Evolutionary conservation across 2,113 vertebrate genomes (phyloP).

Genomic region (Myocastor coypus): DNA sequence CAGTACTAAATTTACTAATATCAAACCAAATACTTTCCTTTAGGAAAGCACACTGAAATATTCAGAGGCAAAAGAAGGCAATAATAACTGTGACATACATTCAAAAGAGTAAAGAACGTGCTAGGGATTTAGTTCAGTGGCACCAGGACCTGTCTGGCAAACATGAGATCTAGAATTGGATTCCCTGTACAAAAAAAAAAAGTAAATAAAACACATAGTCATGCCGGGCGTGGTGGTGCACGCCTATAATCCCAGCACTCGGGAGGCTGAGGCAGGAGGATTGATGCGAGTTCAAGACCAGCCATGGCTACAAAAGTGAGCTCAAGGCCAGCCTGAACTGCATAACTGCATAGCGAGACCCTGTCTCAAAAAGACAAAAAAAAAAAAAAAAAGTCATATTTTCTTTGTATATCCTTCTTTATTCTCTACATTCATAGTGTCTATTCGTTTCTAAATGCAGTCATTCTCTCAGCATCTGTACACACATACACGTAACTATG

Average conservation of each 20-base stretch:
- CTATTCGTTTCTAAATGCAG: background rate
- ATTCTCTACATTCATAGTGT: background rate
- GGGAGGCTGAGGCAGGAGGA: too few relatives aligned
- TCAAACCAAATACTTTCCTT: slow-evolving; percentile 34
- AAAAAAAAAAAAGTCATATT: background rate
- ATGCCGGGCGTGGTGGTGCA: too few relatives aligned
- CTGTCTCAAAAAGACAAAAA: too few relatives aligned
- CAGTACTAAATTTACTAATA: background rate
- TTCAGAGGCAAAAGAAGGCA: background rate
- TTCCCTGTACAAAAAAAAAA: background rate
- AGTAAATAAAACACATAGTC: background rate
- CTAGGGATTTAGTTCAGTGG: too few relatives aligned
- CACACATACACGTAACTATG: background rate
- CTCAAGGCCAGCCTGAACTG: too few relatives aligned
- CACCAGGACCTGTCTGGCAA: too few relatives aligned
- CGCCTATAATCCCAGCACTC: too few relatives aligned
- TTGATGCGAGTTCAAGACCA: too few relatives aligned
- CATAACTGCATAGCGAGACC: too few relatives aligned
- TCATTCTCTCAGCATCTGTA: background rate
- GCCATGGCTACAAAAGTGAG: too few relatives aligned
- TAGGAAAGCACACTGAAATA: background rate
- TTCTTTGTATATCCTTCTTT: background rate
- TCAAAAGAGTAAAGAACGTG: background rate
- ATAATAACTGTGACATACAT: background rate
- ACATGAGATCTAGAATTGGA: too few relatives aligned